A percentile compares a stretch with the other conserved stretches of the same genome.
phyloP scores from a whole-genome alignment of 1,140 invertebrate species.

The Drosophila neocordata region DNA sequence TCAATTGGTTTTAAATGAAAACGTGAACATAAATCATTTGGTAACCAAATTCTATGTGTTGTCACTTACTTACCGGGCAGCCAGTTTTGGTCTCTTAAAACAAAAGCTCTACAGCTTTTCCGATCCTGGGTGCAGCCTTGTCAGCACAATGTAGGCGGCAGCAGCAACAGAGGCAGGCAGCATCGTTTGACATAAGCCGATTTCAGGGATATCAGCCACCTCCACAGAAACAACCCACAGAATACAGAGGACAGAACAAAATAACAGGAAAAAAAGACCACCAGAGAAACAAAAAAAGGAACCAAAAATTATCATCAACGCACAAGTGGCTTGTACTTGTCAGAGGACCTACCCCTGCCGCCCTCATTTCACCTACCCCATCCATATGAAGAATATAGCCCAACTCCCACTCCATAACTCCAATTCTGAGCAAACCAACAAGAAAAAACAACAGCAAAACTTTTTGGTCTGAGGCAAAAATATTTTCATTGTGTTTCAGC shows the following conservation, averaged over 20 bases:
- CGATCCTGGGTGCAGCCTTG: conserved; percentile 48
- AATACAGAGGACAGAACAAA: neutral
- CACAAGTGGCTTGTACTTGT: conserved; percentile 80
- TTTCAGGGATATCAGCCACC: conserved; percentile 71
- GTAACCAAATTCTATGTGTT: neutral
- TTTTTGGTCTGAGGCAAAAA: conserved; percentile 52
- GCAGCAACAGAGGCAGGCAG: conserved; percentile 34
- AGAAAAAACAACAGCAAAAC: neutral
- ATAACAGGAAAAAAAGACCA: neutral
- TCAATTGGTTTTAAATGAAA: conserved; percentile 73
- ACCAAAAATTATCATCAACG: conserved; percentile 78
- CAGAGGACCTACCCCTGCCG: conserved; percentile 35
- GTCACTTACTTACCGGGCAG: conserved; percentile 4
- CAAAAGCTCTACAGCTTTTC: conserved; percentile 41
- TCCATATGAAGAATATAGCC: neutral
- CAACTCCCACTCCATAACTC: conserved; percentile 2
- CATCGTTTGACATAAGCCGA: conserved; percentile 67
- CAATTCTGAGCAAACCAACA: neutral
- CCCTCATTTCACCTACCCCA: neutral
- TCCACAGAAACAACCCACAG: conserved; percentile 11
- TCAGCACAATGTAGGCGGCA: conserved; percentile 67
- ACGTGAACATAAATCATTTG: conserved; percentile 65
- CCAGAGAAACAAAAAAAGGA: conserved; percentile 36
- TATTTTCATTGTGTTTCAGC: conserved; percentile 81
- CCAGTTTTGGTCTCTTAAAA: conserved; percentile 25